Evolutionary conservation across 2,797 vertebrate genomes (phyloP).

Genomic region (Falco cherrug): DNA sequence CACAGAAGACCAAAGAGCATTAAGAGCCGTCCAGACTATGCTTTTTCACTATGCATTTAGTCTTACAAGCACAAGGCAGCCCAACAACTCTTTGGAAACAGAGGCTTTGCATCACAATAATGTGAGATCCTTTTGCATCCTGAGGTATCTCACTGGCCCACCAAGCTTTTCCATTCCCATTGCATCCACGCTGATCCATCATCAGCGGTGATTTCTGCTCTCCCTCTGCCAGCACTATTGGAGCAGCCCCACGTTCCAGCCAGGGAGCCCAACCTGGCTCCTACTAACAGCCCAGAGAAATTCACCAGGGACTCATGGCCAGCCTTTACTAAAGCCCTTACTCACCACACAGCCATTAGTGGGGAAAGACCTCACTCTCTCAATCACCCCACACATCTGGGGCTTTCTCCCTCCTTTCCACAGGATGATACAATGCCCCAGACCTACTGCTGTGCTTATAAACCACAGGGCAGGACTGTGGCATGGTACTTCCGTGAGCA

Average conservation of each 20-base stretch:
- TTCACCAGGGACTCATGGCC: rapidly evolving
- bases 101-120: neutral
- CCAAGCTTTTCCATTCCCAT: neutral
- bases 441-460: neutral
- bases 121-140: rapidly evolving
- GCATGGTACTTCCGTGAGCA: rapidly evolving
- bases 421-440: neutral
- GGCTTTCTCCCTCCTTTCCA: neutral
- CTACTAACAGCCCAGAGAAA: neutral
- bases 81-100: neutral
- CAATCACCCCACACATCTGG: neutral
- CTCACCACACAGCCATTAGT: neutral
- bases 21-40: no score
- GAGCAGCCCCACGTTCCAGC: neutral
- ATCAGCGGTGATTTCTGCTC: neutral
- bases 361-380: neutral
- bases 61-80: neutral
- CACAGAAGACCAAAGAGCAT: neutral
- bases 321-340: neutral
- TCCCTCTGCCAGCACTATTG: neutral
- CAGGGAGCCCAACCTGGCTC: neutral
- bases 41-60: neutral
- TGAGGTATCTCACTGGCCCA: neutral
- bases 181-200: neutral
- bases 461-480: neutral